Evolutionary conservation across 2,113 vertebrate genomes (phyloP).

Genomic region (Orthochromis malagaraziensis): DNA sequence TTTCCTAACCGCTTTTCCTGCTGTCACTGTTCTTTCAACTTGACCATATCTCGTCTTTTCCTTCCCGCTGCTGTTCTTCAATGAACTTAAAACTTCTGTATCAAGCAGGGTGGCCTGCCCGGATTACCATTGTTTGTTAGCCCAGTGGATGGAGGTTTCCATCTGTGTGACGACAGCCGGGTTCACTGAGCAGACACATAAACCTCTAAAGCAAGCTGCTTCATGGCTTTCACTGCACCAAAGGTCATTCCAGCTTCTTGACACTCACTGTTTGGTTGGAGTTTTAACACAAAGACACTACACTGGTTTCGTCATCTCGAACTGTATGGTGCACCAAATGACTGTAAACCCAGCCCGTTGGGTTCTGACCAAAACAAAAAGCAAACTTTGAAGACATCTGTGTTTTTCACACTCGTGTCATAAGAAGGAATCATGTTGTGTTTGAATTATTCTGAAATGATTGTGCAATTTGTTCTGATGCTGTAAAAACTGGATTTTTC

Average conservation of each 20-base stretch:
- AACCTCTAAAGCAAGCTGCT: constrained; percentile 39
- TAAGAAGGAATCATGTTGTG: background rate
- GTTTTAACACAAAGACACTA: constrained; percentile 22
- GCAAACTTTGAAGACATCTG: background rate
- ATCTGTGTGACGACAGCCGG: constrained; percentile 58
- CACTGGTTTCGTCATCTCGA: constrained; percentile 11
- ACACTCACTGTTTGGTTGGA: constrained; percentile 41
- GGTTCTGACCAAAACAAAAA: background rate
- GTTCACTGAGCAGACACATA: constrained; percentile 58
- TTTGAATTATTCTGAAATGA: background rate
- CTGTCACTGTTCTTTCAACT: background rate
- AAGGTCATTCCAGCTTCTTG: constrained; percentile 35
- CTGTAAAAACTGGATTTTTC: background rate
- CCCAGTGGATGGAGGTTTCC: constrained; percentile 66
- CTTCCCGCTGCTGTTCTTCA: constrained; percentile 40
- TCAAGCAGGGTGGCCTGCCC: constrained; percentile 65
- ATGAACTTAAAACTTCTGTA: constrained; percentile 59
- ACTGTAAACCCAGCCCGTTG: constrained; percentile 23
- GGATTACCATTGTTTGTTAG: constrained; percentile 71
- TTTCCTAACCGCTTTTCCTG: constrained; percentile 12
- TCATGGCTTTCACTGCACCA: constrained; percentile 48
- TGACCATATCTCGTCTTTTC: constrained; percentile 6
- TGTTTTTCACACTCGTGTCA: background rate
- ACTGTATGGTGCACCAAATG: background rate
- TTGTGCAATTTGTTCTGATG: background rate